Percentiles rank a stretch among this genome's conserved stretches.
Evolutionary conservation across 2,113 vertebrate genomes (phyloP).

Genomic region (Pan paniscus): DNA sequence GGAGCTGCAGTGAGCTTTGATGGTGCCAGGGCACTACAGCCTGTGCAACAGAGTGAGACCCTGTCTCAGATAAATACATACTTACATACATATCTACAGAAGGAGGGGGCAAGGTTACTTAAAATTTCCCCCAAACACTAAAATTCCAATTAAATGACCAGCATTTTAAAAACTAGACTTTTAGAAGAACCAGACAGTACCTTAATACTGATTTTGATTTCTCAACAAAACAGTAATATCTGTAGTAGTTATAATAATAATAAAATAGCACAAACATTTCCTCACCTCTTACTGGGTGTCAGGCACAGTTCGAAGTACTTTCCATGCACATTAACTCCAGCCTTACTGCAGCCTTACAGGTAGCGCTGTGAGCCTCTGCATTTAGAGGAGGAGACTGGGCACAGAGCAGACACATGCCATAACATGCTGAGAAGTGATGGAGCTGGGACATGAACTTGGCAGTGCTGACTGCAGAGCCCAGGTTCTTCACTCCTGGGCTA

Average conservation of each 20-base stretch:
- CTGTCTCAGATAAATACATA: no score
- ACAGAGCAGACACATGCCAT: not conserved
- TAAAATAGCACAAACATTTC: not conserved
- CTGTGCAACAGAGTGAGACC: no score
- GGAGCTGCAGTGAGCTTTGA: no score
- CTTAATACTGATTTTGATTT: not conserved
- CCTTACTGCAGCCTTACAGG: not conserved
- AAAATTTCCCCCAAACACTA: not conserved
- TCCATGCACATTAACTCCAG: not conserved
- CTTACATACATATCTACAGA: no score
- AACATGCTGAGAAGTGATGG: not conserved
- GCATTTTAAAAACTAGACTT: not conserved
- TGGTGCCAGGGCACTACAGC: no score
- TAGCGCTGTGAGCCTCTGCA: not conserved
- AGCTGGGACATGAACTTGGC: not conserved
- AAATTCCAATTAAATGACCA: not conserved
- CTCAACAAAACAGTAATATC: not conserved
- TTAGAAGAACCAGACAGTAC: not conserved
- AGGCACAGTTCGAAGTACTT: not conserved
- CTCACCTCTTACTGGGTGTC: not conserved
- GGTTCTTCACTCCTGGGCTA: not conserved
- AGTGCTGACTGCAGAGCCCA: not conserved
- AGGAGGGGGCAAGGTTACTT: not conserved
- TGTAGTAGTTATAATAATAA: not conserved
- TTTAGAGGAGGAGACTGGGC: not conserved